Evolutionary conservation across 2,113 vertebrate genomes (phyloP).

Genomic region (Athene noctua): DNA sequence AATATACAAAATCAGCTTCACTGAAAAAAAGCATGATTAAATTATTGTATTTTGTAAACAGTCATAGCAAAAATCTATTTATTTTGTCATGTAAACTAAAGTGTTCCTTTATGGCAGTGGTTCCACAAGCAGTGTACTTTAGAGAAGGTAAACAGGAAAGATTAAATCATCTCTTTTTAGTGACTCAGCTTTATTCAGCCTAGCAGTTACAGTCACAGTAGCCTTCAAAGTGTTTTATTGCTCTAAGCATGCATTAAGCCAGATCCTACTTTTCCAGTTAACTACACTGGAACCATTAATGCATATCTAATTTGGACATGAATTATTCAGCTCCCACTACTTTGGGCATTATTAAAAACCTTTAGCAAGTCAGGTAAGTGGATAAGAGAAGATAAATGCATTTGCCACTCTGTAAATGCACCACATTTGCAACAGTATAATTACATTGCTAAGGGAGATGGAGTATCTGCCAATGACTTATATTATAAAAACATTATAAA

Average conservation of each 20-base stretch:
- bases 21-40: neutral
- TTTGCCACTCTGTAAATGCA: slow-evolving; percentile 6
- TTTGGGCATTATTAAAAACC: slow-evolving; percentile 27
- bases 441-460: neutral
- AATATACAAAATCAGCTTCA: neutral
- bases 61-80: neutral
- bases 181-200: slow-evolving; percentile 47
- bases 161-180: slow-evolving; percentile 15
- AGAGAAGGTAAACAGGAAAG: neutral
- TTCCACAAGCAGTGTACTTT: neutral
- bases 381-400: slow-evolving; percentile 35
- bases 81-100: neutral
- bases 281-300: slow-evolving; percentile 30
- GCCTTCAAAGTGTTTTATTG: slow-evolving; percentile 40
- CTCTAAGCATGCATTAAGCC: neutral
- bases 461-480: neutral
- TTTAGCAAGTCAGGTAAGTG: slow-evolving; percentile 21
- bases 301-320: slow-evolving; percentile 45
- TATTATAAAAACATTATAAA: slow-evolving; percentile 17
- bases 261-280: slow-evolving; percentile 35
- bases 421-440: neutral
- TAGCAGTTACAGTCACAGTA: neutral
- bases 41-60: neutral
- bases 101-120: neutral
- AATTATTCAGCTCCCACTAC: slow-evolving; percentile 53